These are phyloP conservation scores for Phodopus roborovskii DNA, from an alignment of 2,113 vertebrate species.

Conservation along the genomic window DNA sequence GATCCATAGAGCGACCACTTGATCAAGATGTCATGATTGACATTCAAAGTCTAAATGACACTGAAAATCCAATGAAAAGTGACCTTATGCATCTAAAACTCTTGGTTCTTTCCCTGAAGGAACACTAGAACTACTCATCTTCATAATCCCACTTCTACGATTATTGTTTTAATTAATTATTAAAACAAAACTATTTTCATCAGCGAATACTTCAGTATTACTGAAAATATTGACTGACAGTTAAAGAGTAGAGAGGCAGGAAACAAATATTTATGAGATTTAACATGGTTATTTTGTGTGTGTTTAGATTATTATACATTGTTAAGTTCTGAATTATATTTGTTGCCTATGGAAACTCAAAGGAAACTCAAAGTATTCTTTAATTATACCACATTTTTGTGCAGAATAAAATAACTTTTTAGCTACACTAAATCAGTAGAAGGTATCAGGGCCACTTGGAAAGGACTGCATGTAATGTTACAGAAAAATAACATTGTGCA, in stretches of 20 bases:
- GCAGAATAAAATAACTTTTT: conserved; percentile 54
- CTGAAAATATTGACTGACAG: neutral
- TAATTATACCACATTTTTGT: neutral
- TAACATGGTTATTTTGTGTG: neutral
- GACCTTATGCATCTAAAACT: neutral
- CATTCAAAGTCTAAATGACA: neutral
- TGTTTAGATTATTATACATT: neutral
- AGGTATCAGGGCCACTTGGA: conserved; percentile 53
- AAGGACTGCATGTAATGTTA: conserved; percentile 34
- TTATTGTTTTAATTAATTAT: neutral
- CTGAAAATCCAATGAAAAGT: neutral
- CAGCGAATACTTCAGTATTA: neutral
- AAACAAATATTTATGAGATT: neutral
- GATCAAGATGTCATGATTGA: neutral
- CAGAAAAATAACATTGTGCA: conserved; percentile 63
- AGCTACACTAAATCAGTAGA: conserved; percentile 36
- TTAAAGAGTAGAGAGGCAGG: neutral
- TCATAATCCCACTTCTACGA: neutral
- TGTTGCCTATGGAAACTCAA: neutral
- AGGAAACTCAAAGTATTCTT: conserved; percentile 57
- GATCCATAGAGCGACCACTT: neutral
- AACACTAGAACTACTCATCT: neutral
- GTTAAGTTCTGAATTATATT: neutral
- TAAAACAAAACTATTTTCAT: neutral
- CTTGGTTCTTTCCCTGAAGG: neutral